Base-by-base conservation (phyloP, 1,140 invertebrate species). In the Heliconius melpomene region DNA sequence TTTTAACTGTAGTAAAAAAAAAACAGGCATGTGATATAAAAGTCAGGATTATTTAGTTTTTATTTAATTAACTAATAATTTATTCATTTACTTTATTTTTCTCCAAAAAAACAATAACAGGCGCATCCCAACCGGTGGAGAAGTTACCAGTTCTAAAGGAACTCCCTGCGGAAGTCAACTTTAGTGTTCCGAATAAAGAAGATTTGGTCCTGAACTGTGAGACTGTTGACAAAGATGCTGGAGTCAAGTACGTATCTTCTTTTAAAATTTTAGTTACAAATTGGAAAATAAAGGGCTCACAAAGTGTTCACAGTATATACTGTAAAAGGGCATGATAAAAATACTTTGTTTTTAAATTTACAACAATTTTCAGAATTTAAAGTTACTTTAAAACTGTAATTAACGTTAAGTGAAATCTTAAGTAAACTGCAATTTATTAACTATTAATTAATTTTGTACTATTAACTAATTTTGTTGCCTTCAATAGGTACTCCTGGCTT, bases 401-500 rank as follows among this genome's bases (percentile, higher is more conserved):
- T 52, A 52, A 52, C 50, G 20, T 52, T 52, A 20, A 46, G 9
- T 46, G 11, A 46, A 46, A 46, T 46, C 40, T 16, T 46, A 52
- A 52, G 18, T 52, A 52, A 52, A 52, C 50, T 52, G 5, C 40
- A 46, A 16, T 46, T 16, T 46, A 3, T 16, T 46, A 5, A 46
- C 18, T 20, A 52, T 20, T 52, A 20, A 52, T 36, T 36, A 36
- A 36, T 36, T 36, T 46, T 46, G 13, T 46, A 46, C 13, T 16
- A 2, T 57, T 57, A 57, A 57, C 9, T 23, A 23, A 23, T 57
- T 57, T 57, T 66, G 3, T n/a, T 66, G 36, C 18, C 6, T 38
- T 73, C 26, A 54, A 8, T 50, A 87, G 86, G 40, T 87, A 85
- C 38, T 60, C 71, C 38, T 87, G 86, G 86, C 46, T 78, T 1